Evolutionary conservation across 1,140 invertebrate genomes (phyloP).

Genomic region (Scaptodrosophila lebanonensis): DNA sequence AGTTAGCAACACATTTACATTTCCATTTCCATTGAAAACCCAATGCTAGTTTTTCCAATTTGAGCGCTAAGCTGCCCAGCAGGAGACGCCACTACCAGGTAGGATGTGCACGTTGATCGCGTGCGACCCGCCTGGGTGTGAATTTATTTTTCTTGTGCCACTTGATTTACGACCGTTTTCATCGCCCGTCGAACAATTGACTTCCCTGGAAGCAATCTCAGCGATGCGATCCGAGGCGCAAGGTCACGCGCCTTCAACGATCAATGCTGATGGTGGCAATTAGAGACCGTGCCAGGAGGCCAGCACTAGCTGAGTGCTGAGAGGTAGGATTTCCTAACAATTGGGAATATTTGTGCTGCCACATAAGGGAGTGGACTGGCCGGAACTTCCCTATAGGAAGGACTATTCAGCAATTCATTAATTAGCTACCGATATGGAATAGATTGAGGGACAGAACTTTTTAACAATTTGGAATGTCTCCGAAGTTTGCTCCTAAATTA

Average conservation of each 20-base stretch:
- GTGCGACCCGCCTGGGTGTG: slow-evolving; percentile 24
- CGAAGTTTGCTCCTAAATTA: no score
- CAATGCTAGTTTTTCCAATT: slow-evolving; percentile 32
- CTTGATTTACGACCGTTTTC: slow-evolving; percentile 73
- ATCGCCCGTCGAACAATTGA: slow-evolving; percentile 50
- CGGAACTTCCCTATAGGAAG: no score
- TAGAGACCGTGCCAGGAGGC: slow-evolving; percentile 26
- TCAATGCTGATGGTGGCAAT: slow-evolving; percentile 27
- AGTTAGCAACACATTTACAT: slow-evolving; percentile 14
- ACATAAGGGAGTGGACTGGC: no score
- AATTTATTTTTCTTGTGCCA: slow-evolving; percentile 41
- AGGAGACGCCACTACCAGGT: no score
- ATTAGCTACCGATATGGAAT: no score
- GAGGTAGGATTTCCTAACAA: no score
- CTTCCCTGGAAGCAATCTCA: slow-evolving; percentile 55
- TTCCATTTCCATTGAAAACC: not conserved
- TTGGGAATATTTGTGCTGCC: no score
- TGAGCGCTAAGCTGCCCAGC: not conserved
- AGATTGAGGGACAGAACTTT: no score
- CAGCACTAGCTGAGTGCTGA: no score
- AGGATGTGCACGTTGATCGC: no score
- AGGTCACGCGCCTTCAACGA: slow-evolving; percentile 32
- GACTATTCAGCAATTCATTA: no score
- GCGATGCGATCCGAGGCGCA: slow-evolving; percentile 21
- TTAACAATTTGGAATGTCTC: no score